A percentile compares a stretch with the other conserved stretches of the same genome.
These are phyloP conservation scores for Centruroides vittatus DNA, from an alignment of 1,140 invertebrate species.

Conservation along the genomic window DNA sequence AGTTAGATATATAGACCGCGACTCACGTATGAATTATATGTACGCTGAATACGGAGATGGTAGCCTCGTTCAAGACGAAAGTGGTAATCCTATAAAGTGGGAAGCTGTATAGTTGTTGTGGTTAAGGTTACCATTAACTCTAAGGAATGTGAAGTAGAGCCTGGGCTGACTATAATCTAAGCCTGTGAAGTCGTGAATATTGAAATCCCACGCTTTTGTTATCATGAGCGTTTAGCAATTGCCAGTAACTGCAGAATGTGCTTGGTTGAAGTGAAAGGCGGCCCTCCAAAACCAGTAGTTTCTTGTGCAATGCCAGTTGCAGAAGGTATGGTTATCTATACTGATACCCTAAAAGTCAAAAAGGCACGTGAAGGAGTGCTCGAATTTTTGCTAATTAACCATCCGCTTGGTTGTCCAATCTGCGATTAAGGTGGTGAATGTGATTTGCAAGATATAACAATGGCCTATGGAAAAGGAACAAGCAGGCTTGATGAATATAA, in stretches of 20 bases:
- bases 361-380: constrained; percentile 86
- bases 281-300: constrained; percentile 68
- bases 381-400: constrained; percentile 97
- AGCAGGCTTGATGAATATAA: constrained; percentile 69
- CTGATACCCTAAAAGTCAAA: constrained; percentile 84
- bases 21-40: no score
- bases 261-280: constrained; percentile 85
- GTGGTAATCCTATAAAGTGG: constrained; percentile 1
- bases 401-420: constrained; percentile 97
- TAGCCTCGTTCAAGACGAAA: background rate
- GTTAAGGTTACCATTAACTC: constrained; percentile 1
- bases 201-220: constrained; percentile 4
- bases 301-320: constrained; percentile 99
- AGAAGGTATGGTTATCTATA: constrained; percentile 95
- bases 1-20: no score
- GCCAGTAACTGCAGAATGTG: constrained; percentile 98
- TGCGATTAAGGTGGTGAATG: constrained; percentile 99
- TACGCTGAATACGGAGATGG: background rate
- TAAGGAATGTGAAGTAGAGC: constrained; percentile 3
- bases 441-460: constrained; percentile 91
- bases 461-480: constrained; percentile 94
- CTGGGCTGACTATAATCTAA: constrained; percentile 2
- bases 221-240: background rate
- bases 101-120: background rate
- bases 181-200: constrained; percentile 1